phyloP scores from a whole-genome alignment of 2,888 invertebrate species.

The Callyntrura guangdongensis region DNA sequence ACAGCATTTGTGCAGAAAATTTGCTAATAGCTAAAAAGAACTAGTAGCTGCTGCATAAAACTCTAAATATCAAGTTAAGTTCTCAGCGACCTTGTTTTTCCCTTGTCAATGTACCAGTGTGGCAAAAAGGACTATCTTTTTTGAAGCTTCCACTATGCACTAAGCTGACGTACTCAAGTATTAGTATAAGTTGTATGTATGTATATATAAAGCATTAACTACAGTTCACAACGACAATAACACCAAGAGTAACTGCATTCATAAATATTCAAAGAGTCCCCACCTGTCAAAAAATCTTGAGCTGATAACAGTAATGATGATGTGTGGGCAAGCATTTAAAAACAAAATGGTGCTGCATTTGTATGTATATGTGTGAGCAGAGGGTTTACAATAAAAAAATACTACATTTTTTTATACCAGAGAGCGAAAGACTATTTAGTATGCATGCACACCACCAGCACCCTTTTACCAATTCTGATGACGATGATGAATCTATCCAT shows the following conservation, averaged over 20 bases:
- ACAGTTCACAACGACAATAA: not conserved
- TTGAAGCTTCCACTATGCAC: not conserved
- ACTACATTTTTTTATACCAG: not conserved
- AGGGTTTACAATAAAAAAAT: not conserved
- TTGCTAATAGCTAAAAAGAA: too few species aligned
- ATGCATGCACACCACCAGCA: not conserved
- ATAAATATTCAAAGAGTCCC: conserved; percentile 53
- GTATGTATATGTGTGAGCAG: too few species aligned
- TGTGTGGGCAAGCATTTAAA: conserved; percentile 51
- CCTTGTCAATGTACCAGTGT: not conserved
- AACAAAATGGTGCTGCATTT: conserved; percentile 13
- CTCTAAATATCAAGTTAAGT: not conserved
- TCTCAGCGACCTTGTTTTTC: not conserved
- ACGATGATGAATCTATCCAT: too few species aligned
- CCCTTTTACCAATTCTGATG: too few species aligned
- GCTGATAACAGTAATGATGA: conserved; percentile 37
- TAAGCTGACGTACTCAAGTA: too few species aligned
- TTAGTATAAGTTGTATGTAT: not conserved
- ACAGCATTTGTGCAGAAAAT: not conserved
- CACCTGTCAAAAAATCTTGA: conserved; percentile 39
- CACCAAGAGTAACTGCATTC: conserved; percentile 1
- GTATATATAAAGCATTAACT: not conserved
- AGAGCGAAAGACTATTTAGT: not conserved
- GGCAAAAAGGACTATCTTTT: not conserved
- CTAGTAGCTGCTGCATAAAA: too few species aligned